Conservation (phyloP, 2,113 vertebrate genomes). For the Bubo blakistoni region DNA sequence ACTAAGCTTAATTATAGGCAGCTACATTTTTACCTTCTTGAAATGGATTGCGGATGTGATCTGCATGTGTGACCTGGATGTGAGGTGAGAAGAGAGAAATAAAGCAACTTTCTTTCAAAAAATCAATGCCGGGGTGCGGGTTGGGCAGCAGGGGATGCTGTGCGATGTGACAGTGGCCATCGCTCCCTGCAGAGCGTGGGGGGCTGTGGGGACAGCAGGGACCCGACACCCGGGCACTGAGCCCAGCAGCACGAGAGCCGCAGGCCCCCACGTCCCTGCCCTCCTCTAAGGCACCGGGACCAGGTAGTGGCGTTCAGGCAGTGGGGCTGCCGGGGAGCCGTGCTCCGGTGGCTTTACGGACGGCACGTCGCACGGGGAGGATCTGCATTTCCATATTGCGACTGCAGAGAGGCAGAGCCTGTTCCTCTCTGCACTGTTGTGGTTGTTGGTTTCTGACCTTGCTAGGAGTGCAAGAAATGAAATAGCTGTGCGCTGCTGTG, state of each 20-base stretch:
- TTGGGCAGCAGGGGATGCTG: background rate
- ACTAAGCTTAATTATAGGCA: background rate
- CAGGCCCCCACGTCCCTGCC: rapidly evolving
- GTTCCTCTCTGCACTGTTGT: background rate
- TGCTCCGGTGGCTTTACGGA: background rate
- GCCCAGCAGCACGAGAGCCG: background rate
- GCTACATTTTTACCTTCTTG: background rate
- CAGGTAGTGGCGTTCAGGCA: background rate
- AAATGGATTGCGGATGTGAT: background rate
- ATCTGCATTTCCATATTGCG: background rate
- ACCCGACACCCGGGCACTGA: background rate
- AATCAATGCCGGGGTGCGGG: rapidly evolving
- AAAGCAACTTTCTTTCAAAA: background rate
- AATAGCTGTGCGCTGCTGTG: background rate
- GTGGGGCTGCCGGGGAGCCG: background rate
- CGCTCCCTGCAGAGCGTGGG: rapidly evolving
- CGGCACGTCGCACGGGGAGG: rapidly evolving
- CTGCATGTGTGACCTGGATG: background rate
- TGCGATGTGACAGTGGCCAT: background rate
- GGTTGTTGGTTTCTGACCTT: slow-evolving; percentile 12
- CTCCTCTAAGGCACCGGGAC: rapidly evolving
- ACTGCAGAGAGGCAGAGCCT: background rate
- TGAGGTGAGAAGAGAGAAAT: background rate
- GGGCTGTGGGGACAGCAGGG: background rate
- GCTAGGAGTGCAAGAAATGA: slow-evolving; percentile 10